These are phyloP conservation scores for Acropternis orthonyx DNA, from an alignment of 2,797 vertebrate species.

Conservation along the genomic window DNA sequence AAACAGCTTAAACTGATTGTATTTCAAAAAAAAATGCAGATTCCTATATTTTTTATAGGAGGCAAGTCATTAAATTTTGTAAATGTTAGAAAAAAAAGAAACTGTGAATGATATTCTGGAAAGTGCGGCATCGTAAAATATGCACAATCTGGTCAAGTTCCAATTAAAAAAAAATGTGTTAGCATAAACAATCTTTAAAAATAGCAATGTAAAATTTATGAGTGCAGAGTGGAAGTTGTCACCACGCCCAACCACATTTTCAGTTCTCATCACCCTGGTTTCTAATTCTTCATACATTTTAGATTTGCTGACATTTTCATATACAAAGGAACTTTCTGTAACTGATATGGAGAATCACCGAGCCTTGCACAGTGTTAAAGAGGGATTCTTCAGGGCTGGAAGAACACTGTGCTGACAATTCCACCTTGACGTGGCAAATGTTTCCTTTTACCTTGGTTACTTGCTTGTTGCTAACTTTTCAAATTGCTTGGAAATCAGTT, in stretches of 20 bases:
- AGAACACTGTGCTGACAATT: not conserved
- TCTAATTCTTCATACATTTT: conserved; percentile 29
- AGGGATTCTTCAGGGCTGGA: not conserved
- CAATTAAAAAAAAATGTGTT: conserved; percentile 63
- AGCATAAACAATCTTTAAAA: conserved; percentile 72
- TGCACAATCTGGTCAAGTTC: conserved; percentile 73
- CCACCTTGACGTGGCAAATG: not conserved
- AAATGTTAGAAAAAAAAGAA: conserved; percentile 58
- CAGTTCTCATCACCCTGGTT: not conserved
- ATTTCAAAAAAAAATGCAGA: conserved; percentile 64
- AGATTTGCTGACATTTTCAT: conserved; percentile 13
- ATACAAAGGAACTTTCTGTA: not conserved
- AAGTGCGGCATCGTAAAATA: conserved; percentile 72
- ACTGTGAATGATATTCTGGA: conserved; percentile 58
- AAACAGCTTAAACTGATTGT: conserved; percentile 44
- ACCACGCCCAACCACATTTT: conserved; percentile 28
- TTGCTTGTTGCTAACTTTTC: not conserved
- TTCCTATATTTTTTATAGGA: conserved; percentile 55
- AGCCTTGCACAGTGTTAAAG: fast-evolving
- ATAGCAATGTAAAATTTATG: conserved; percentile 39
- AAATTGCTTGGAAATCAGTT: not conserved
- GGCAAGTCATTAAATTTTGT: conserved; percentile 62
- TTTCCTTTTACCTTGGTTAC: not conserved
- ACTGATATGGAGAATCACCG: not conserved
- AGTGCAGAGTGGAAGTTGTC: not conserved